These are phyloP conservation scores for Hemibagrus wyckioides DNA, from an alignment of 2,113 vertebrate species.

Conservation along the genomic window DNA sequence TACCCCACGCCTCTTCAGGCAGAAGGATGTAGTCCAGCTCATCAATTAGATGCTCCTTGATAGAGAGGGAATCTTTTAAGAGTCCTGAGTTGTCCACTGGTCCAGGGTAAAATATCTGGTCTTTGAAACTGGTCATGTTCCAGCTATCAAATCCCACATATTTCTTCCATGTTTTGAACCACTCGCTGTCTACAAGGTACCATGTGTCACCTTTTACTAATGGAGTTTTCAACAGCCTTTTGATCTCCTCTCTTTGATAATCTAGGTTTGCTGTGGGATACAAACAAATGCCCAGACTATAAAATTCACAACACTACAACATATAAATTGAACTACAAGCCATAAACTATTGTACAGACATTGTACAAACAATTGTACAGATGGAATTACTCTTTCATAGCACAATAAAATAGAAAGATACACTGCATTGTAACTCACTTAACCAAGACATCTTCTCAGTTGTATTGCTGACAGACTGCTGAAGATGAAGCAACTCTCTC, in stretches of 20 bases:
- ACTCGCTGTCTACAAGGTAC: slow-evolving; percentile 95
- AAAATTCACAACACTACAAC: neutral
- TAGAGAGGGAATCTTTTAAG: slow-evolving; percentile 87
- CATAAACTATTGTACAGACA: too few relatives aligned
- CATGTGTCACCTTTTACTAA: slow-evolving; percentile 52
- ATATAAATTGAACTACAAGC: neutral
- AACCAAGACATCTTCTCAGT: slow-evolving; percentile 18
- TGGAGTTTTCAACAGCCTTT: neutral
- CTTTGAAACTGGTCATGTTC: slow-evolving; percentile 96
- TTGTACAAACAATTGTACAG: neutral
- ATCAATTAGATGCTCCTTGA: slow-evolving; percentile 96
- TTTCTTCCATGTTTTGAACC: slow-evolving; percentile 99
- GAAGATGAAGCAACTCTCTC: slow-evolving; percentile 25
- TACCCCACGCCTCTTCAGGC: slow-evolving; percentile 95
- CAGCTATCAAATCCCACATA: slow-evolving; percentile 98
- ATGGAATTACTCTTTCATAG: neutral
- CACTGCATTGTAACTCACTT: slow-evolving; percentile 5
- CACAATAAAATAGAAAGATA: neutral
- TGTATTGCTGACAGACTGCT: slow-evolving; percentile 22
- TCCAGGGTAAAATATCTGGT: slow-evolving; percentile 94
- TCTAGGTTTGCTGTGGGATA: neutral
- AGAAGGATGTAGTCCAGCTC: slow-evolving; percentile 95
- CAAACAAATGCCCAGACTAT: neutral
- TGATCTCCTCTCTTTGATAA: neutral
- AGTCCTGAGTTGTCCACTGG: slow-evolving; percentile 95